phyloP scores from a whole-genome alignment of 2,113 vertebrate species.

The Copsychus sechellarum region DNA sequence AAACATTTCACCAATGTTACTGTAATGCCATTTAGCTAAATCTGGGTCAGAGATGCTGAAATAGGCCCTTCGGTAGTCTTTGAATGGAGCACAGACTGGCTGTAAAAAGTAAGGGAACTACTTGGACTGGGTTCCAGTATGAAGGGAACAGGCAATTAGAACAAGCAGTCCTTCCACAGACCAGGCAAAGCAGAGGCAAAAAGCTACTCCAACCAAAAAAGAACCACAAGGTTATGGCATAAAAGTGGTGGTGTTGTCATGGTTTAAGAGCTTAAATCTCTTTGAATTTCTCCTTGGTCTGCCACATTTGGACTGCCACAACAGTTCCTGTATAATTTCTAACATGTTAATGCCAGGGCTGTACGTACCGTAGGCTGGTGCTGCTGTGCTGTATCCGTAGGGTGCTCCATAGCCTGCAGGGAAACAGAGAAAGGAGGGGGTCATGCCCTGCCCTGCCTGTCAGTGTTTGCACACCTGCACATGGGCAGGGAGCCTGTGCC shows the following conservation, averaged over 20 bases:
- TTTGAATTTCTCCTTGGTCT: conserved; percentile 52
- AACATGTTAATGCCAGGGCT: background rate
- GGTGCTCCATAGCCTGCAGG: conserved; percentile 91
- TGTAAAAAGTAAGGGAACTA: conserved; percentile 75
- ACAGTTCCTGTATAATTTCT: background rate
- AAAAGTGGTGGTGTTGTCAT: conserved; percentile 61
- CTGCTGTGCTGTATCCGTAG: conserved; percentile 92
- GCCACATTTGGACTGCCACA: conserved; percentile 56
- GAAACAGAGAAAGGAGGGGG: background rate
- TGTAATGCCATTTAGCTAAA: background rate
- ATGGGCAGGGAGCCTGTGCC: background rate
- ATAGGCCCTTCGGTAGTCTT: conserved; percentile 83
- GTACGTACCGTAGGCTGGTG: conserved; percentile 95
- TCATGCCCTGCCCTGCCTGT: background rate
- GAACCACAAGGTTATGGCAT: conserved; percentile 84
- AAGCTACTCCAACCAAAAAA: conserved; percentile 84
- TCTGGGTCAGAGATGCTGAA: conserved; percentile 28
- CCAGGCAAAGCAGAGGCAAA: conserved; percentile 82
- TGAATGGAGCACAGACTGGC: conserved; percentile 82
- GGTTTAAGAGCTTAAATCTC: conserved; percentile 55
- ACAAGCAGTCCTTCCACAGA: conserved; percentile 78
- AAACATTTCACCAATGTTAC: background rate
- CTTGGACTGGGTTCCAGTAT: conserved; percentile 70
- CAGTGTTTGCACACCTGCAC: background rate
- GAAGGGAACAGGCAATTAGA: conserved; percentile 82